Evolutionary conservation across 2,888 invertebrate genomes (phyloP).

Genomic region (Amphipyra berbera): DNA sequence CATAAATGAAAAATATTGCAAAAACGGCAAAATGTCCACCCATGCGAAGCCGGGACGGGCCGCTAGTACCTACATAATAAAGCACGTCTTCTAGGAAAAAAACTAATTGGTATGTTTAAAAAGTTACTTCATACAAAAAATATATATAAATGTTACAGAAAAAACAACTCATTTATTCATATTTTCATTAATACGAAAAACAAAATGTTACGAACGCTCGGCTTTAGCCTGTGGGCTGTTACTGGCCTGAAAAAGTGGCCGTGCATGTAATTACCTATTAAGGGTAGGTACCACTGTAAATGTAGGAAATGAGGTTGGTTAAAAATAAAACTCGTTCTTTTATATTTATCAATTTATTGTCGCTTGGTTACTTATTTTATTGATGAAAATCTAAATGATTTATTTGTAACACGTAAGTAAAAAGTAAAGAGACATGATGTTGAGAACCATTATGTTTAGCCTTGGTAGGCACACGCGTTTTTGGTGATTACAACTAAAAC

Average conservation of each 20-base stretch:
- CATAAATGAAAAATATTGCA: too few species aligned
- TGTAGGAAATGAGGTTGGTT: constrained; percentile 39
- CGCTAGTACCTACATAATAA: too few species aligned
- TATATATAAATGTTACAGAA: constrained; percentile 17
- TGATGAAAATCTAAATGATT: not conserved
- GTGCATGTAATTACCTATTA: constrained; percentile 53
- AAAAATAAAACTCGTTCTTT: constrained; percentile 32
- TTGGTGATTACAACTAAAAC: too few species aligned
- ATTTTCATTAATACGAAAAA: constrained; percentile 36
- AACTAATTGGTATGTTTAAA: too few species aligned
- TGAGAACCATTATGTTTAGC: too few species aligned
- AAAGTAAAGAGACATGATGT: too few species aligned
- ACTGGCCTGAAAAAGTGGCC: constrained; percentile 36
- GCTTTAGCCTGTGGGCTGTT: constrained; percentile 7
- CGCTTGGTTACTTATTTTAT: constrained; percentile 19
- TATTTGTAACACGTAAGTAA: too few species aligned
- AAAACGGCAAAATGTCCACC: too few species aligned
- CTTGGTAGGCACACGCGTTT: too few species aligned
- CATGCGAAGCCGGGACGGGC: too few species aligned
- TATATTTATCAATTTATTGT: constrained; percentile 20
- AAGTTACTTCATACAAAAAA: not conserved
- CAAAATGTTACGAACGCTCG: constrained; percentile 16
- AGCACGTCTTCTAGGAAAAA: too few species aligned
- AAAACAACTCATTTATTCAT: constrained; percentile 36
- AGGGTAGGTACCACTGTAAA: constrained; percentile 28